Conservation (phyloP, 2,113 vertebrate species). For the Campylorhamphus procurvoides region DNA sequence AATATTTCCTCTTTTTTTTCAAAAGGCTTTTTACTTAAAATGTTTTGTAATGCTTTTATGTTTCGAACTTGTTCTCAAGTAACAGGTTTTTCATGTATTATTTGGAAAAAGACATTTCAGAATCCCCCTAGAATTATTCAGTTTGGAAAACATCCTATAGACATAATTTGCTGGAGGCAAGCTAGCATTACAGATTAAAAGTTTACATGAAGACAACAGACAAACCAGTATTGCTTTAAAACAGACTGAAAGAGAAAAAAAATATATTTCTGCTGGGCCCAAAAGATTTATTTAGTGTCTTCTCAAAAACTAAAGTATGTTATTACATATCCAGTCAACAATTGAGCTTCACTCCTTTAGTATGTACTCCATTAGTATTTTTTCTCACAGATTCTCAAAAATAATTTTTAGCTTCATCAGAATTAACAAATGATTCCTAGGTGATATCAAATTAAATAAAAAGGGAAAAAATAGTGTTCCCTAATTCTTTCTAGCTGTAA, state of each 20-base stretch:
- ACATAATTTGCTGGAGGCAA: conserved; percentile 78
- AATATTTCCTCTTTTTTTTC: background rate
- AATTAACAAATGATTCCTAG: background rate
- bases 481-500: background rate
- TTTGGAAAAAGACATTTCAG: conserved; percentile 69
- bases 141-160: conserved; percentile 76
- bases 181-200: conserved; percentile 67
- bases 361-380: background rate
- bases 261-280: background rate
- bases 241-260: conserved; percentile 39
- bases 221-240: conserved; percentile 54
- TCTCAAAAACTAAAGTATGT: background rate
- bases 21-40: conserved; percentile 56
- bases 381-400: background rate
- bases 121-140: conserved; percentile 67
- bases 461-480: background rate
- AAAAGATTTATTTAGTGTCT: conserved; percentile 33
- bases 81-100: conserved; percentile 56
- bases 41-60: conserved; percentile 66
- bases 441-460: background rate
- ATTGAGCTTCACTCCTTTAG: background rate
- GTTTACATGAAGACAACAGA: conserved; percentile 64
- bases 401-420: background rate
- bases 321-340: background rate
- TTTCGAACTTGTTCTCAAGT: conserved; percentile 61